Conservation (phyloP, 2,113 vertebrate species). For the Bos indicus region DNA sequence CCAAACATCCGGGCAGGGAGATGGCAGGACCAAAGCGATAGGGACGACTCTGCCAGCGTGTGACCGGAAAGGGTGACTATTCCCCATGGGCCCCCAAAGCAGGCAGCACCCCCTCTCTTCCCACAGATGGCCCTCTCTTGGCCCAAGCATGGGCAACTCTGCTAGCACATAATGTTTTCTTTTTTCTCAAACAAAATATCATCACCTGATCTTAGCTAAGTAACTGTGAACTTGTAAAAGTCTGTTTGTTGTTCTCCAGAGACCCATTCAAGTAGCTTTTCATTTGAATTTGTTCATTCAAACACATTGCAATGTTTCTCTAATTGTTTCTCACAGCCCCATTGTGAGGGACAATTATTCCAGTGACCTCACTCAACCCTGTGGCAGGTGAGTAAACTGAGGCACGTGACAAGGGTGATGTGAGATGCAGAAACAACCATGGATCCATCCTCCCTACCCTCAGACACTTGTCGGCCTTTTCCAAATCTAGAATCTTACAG, state of each 20-base stretch:
- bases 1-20: neutral
- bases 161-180: slow-evolving; percentile 65
- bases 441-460: neutral
- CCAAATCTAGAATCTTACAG: neutral
- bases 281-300: slow-evolving; percentile 59
- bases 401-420: neutral
- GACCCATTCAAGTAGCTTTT: slow-evolving; percentile 62
- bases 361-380: neutral
- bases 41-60: neutral
- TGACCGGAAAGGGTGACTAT: neutral
- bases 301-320: slow-evolving; percentile 52
- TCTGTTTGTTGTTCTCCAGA: slow-evolving; percentile 65
- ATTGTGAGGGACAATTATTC: neutral
- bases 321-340: slow-evolving; percentile 65
- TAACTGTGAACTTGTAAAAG: slow-evolving; percentile 78
- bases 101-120: neutral
- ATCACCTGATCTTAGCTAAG: slow-evolving; percentile 76
- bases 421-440: neutral
- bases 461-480: neutral
- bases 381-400: slow-evolving; percentile 42
- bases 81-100: neutral
- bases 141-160: neutral
- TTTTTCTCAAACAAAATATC: slow-evolving; percentile 75
- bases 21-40: neutral
- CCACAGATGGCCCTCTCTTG: neutral